Evolutionary conservation across 2,888 invertebrate genomes (phyloP).

Genomic region (Carterocephalus palaemon): DNA sequence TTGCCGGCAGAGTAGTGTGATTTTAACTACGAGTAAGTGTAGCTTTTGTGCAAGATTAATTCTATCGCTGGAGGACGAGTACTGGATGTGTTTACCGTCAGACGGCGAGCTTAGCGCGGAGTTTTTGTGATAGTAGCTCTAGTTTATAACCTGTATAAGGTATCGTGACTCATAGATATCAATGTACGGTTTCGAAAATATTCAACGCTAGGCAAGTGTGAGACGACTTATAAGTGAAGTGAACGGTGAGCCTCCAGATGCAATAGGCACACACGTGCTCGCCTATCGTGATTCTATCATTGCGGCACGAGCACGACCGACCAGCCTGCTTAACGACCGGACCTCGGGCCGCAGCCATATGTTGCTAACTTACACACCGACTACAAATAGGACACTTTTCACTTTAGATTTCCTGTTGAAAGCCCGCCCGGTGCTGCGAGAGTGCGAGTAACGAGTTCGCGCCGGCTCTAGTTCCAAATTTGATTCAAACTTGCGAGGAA

Average conservation of each 20-base stretch:
- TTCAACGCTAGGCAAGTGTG: constrained; percentile 42
- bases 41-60: constrained; percentile 2
- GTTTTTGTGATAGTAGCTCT: constrained; percentile 14
- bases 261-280: constrained; percentile 65
- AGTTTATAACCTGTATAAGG: constrained; percentile 28
- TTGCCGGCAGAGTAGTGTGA: constrained; percentile 4
- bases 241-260: constrained; percentile 70
- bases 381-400: constrained; percentile 59
- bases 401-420: constrained; percentile 47
- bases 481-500: constrained; percentile 36
- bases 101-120: constrained; percentile 3
- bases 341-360: constrained; percentile 69
- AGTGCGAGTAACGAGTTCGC: constrained; percentile 27
- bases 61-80: background rate
- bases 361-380: constrained; percentile 65
- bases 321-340: constrained; percentile 48
- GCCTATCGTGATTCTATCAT: constrained; percentile 64
- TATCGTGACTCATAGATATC: constrained; percentile 51
- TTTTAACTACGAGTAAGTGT: constrained; percentile 2
- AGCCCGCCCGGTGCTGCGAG: constrained; percentile 26
- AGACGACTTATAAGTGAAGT: constrained; percentile 69
- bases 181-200: constrained; percentile 42
- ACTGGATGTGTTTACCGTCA: background rate
- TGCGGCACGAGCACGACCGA: constrained; percentile 46
- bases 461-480: constrained; percentile 15